Conservation (phyloP, 2,888 invertebrate genomes). For the Nomada lathburiana region DNA sequence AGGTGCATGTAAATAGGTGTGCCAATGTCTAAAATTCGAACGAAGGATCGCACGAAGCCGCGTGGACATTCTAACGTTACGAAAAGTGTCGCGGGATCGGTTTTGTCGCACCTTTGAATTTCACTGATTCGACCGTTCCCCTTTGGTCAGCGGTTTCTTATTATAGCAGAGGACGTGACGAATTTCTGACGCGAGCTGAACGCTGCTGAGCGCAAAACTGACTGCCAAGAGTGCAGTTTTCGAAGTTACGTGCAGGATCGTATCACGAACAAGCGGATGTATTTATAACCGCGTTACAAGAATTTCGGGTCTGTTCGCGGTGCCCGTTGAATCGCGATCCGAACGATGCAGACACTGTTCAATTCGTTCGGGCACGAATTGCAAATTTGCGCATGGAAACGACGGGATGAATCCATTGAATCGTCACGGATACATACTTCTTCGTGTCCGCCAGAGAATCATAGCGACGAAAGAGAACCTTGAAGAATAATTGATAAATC, state of each 20-base stretch:
- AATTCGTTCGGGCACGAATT: not conserved
- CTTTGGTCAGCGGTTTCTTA: not conserved
- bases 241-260: not conserved
- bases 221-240: slow-evolving; percentile 5
- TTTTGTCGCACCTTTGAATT: no score
- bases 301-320: not conserved
- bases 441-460: no score
- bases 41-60: no score
- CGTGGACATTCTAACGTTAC: no score
- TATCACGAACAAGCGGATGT: slow-evolving; percentile 3
- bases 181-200: slow-evolving; percentile 4
- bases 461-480: no score
- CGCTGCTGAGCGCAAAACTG: not conserved
- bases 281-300: slow-evolving; percentile 6
- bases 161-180: slow-evolving; percentile 2
- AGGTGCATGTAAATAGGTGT: no score
- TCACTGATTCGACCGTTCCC: not conserved
- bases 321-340: not conserved
- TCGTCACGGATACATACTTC: no score
- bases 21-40: no score
- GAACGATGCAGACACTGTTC: not conserved
- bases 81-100: no score
- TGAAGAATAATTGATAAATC: no score
- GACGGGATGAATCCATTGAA: no score
- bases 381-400: not conserved